Base-by-base conservation (phyloP, 2,113 vertebrate species). In the Hydrolagus affinis region DNA sequence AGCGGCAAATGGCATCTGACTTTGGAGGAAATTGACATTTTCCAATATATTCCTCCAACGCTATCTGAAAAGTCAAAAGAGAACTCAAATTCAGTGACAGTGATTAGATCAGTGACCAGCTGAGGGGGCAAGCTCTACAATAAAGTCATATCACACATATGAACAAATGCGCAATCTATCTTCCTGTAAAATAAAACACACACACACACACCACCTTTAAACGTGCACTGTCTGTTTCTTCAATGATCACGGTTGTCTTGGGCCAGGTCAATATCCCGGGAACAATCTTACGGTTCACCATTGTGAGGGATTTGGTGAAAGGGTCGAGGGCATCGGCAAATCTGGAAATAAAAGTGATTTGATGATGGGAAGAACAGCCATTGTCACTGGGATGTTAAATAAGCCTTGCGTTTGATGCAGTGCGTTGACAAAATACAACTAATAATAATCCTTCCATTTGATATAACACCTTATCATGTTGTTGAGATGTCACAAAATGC, bases 201-300 rank as follows among this genome's bases (percentile, higher is more conserved):
- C n/a, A n/a, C n/a, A n/a, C n/a, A n/a, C n/a, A n/a, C 25, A 76
- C 59, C 86, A 97, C 97, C 94, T 94, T 92, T 87, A 99, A 94
- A 89, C 91, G 91, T 9, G 95, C 93, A 0, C 87, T 87, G n/a
- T 92, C 89, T 0, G 96, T 94, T 89, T 98, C 97, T 91, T 96
- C 92, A 66, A 99, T 92, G 77, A 95, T 88, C 86, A 92, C 89
- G 86, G 92, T 92, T 0, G 95, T 96, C 86, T 95, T 94, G 7
- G 97, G 98, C 97, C 98, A 99, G 7, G 94, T 97, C 86, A 98
- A 90, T 87, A 96, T 94, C 59, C 94, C 96, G 69, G 96, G 96
- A 2, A 94, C 91, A 87, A 95, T 93, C 71, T 89, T 93, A 86
- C 87, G 94, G 86, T 91, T 94, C 66, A 97, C 89, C 92, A 97